Base-by-base conservation (phyloP, 2,113 vertebrate genomes). In the Sporophila hypoxantha region DNA sequence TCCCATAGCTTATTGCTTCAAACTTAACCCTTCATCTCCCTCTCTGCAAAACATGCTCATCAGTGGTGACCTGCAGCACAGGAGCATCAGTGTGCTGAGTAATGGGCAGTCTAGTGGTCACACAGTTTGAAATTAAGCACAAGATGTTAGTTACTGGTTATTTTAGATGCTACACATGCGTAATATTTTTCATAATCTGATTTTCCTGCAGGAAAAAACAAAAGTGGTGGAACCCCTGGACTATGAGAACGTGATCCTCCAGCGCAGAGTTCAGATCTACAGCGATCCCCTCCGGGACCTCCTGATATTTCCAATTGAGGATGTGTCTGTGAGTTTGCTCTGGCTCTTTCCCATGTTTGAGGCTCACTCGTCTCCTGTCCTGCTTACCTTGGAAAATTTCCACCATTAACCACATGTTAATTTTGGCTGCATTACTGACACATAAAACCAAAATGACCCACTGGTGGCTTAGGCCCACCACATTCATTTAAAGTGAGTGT, bases 221-320 rank as follows among this genome's bases (percentile, higher is more conserved):
- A 99, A 99, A 95, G 98, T 99, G 87, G 98, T 99, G 25, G 99
- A 99, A 85, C 99, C 99, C 0, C 95, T 99, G 93, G 99, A 99
- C 96, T 99, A 99, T 64, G 99, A 99, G 94, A 97, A 98, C 5
- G 98, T 99, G 93, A 98, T 99, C 78, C 97, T 98, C 55, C 99
- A 99, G 91, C 98, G 98, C 87, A 99, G 98, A 94, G 97, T 98
- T 37, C 99, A 99, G 97, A 99, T 99, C 96, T 99, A 98, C 97
- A 99, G 98, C 9, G 99, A 99, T 94, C 98, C 99, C 17, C 98
- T 99, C 90, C 94, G 99, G 94, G 99, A 99, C 94, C 95, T 99
- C 95, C 97, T 99, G 91, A 97, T 99, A 96, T 99, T 99, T 95
- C 99, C 99, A 0, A 97, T 98, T 2, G 99, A 99, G 59, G 99